Conservation (phyloP, 2,797 vertebrate genomes). For the Acestrorhynchus altus region DNA sequence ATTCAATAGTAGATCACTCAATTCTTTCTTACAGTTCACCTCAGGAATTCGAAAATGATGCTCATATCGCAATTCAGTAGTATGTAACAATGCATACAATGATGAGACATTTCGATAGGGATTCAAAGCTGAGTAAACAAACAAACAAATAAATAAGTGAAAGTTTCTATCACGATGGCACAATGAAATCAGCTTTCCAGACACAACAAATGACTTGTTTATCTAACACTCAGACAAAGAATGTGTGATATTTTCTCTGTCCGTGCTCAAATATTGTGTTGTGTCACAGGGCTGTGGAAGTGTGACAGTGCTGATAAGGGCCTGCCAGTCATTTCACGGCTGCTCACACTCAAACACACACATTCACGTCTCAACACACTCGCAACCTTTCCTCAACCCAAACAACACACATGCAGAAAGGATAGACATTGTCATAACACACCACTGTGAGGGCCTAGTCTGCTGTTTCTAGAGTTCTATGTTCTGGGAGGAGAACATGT, state of each 20-base stretch:
- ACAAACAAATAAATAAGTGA: not conserved
- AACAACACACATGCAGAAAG: not conserved
- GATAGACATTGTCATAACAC: constrained; percentile 47
- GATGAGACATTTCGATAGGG: constrained; percentile 19
- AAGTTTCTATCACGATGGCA: not conserved
- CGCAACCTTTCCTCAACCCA: constrained; percentile 62
- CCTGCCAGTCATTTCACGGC: constrained; percentile 45
- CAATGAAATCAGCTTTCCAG: constrained; percentile 32
- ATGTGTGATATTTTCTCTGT: constrained; percentile 49
- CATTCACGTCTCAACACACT: constrained; percentile 36
- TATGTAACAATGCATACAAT: not conserved
- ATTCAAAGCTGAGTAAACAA: constrained; percentile 12
- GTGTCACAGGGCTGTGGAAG: constrained; percentile 56
- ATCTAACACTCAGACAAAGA: constrained; percentile 56
- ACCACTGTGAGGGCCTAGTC: constrained; percentile 5
- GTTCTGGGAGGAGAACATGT: not conserved
- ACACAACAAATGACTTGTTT: constrained; percentile 49
- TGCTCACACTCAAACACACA: constrained; percentile 42
- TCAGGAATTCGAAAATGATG: constrained; percentile 25
- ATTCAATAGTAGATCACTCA: constrained; percentile 29
- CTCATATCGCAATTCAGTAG: not conserved
- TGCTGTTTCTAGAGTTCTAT: not conserved
- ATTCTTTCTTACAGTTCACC: constrained; percentile 19
- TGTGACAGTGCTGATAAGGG: constrained; percentile 58
- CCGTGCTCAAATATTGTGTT: constrained; percentile 50